Percentiles rank a stretch among this genome's conserved stretches.
phyloP scores from a whole-genome alignment of 2,797 vertebrate species.

The Columba guinea region DNA sequence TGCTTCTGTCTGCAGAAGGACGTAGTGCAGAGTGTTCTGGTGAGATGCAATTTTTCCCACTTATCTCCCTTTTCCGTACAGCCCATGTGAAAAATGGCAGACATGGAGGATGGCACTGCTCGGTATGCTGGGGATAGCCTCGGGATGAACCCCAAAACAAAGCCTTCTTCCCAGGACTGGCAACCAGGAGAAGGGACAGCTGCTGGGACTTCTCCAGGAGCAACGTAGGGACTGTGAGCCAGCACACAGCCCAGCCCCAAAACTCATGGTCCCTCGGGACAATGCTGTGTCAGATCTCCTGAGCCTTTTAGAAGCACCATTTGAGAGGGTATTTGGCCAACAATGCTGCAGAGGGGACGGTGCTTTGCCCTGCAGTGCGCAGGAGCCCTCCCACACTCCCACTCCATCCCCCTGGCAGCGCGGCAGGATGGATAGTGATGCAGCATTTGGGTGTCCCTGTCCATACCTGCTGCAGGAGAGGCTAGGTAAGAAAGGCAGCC shows the following conservation, averaged over 20 bases:
- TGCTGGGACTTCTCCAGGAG: neutral
- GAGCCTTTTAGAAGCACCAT: neutral
- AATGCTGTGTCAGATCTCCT: neutral
- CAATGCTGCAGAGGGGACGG: neutral
- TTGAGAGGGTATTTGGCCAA: neutral
- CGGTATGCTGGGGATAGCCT: neutral
- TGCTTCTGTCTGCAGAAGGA: neutral
- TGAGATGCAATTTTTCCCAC: neutral
- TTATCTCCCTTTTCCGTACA: neutral
- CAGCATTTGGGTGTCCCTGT: neutral
- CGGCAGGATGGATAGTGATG: neutral
- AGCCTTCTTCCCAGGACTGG: neutral
- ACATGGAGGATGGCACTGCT: accelerated
- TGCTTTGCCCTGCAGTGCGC: neutral
- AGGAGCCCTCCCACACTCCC: accelerated
- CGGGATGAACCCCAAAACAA: neutral
- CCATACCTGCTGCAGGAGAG: neutral
- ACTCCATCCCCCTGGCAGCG: neutral
- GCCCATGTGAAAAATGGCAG: neutral
- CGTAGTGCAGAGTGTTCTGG: neutral
- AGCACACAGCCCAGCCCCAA: neutral
- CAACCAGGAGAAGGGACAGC: neutral
- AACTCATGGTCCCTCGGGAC: accelerated
- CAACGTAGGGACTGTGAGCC: neutral
- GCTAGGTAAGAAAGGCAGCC: neutral